Base-by-base conservation (phyloP, 1,140 invertebrate species). In the Battus philenor region DNA sequence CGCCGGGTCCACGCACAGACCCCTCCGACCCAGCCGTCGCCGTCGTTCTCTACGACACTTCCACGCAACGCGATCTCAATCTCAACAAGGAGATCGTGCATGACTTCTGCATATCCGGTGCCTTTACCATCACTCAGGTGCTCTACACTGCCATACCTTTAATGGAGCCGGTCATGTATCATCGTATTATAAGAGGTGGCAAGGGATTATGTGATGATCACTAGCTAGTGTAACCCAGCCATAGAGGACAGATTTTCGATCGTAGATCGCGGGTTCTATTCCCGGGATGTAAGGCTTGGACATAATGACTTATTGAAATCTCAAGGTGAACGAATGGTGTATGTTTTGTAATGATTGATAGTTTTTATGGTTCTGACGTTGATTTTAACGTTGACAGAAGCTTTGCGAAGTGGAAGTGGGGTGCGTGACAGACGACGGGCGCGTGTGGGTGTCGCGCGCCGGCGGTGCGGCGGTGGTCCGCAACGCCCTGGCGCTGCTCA, bases 51-150 rank as follows among this genome's bases (percentile, higher is more conserved):
- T 83, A 68, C 65, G 79, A 83, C 69, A 83, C 79, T 20, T 76
- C 76, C 47, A 83, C 79, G 34, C 58, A 61, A 27, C 65, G 66
- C 41, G 79, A 83, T 50, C 66, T 83, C 54, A 78, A 83, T 59
- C 69, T 83, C 50, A 84, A 84, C 62, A 71, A 71, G 56, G 80
- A 84, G 68, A 74, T 84, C 52, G 68, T 79, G 20, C 63, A 74
- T 47, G 77, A 84, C 62, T 84, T 81, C 60, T 81, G 77, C 59
- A 78, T 69, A 39, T 54, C 68, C 32, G 80, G 66, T 33, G 75
- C 67, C 2, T 84, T 84, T 44, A 63, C 62, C 7, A 13, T 83
- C 33, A 75, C 79, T 1, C 73, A 79, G 73, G 75, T 69, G 36
- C 1, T 41, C 12, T 30, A 15, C 0, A 24, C 11, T 24, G 10